Conservation (phyloP, 2,797 vertebrate species). For the Tragopan temminckii region DNA sequence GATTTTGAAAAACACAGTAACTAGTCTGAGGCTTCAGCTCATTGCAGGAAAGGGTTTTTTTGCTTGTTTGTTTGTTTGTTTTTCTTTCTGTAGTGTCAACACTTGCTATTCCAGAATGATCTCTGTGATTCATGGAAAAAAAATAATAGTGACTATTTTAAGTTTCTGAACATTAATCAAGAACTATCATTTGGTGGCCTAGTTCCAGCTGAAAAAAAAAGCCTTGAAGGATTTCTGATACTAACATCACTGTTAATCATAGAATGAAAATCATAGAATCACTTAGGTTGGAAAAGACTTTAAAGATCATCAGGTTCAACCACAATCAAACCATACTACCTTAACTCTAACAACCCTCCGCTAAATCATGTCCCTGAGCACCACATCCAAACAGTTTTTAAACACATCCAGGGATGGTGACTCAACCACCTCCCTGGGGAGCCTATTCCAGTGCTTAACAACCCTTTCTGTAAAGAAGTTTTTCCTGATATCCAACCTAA, state of each 20-base stretch:
- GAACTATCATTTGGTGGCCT: background rate
- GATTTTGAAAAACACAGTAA: slow-evolving; percentile 14
- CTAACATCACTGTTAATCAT: background rate
- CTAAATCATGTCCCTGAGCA: too few species aligned
- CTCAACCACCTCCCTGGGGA: too few species aligned
- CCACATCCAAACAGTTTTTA: too few species aligned
- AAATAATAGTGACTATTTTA: background rate
- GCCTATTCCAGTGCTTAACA: too few species aligned
- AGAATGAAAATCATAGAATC: too few species aligned
- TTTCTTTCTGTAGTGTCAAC: background rate
- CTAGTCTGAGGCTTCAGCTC: background rate
- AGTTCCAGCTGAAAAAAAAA: background rate
- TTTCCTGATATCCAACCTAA: too few species aligned
- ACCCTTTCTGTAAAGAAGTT: too few species aligned
- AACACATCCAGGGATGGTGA: too few species aligned
- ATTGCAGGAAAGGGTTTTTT: background rate
- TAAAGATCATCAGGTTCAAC: too few species aligned
- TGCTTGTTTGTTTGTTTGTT: background rate
- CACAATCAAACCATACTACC: too few species aligned
- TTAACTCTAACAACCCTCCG: too few species aligned
- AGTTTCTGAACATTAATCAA: background rate
- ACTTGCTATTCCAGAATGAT: background rate
- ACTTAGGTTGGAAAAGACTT: too few species aligned
- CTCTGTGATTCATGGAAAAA: background rate
- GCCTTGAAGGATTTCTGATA: background rate